These are phyloP conservation scores for Crematogaster levior DNA, from an alignment of 2,888 invertebrate genomes.

Conservation along the genomic window DNA sequence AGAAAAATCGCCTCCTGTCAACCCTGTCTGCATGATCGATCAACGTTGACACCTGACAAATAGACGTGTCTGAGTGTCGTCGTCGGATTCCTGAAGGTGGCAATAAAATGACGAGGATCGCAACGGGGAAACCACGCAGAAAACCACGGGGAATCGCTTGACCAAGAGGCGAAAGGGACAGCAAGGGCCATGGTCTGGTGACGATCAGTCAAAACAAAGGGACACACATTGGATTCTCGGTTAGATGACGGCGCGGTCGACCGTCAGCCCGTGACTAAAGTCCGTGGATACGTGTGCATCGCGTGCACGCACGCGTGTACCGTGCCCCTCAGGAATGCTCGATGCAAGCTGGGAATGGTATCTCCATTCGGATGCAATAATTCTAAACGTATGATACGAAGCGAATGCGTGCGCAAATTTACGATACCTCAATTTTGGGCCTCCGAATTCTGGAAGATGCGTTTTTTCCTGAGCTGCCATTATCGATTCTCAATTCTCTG, in stretches of 20 bases:
- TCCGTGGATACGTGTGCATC: constrained; percentile 17
- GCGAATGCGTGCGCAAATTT: not conserved
- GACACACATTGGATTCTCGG: constrained; percentile 37
- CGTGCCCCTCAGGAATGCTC: not conserved
- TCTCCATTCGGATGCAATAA: not conserved
- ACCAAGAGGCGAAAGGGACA: constrained; percentile 36
- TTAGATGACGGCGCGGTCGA: constrained; percentile 46
- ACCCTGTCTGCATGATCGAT: constrained; percentile 32
- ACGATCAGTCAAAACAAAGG: constrained; percentile 77
- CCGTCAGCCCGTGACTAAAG: constrained; percentile 45
- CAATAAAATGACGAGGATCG: constrained; percentile 48
- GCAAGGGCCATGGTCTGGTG: constrained; percentile 73
- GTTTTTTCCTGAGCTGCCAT: not conserved
- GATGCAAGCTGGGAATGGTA: not conserved
- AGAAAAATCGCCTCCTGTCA: constrained; percentile 17
- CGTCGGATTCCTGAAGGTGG: constrained; percentile 22
- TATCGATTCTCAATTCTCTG: not conserved
- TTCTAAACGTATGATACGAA: not conserved
- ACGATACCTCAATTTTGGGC: not conserved
- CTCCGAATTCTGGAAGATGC: not conserved
- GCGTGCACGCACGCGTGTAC: not conserved
- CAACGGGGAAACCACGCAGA: constrained; percentile 41
- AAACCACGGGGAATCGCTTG: constrained; percentile 52
- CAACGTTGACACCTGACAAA: constrained; percentile 31
- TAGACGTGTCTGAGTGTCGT: constrained; percentile 24